These are phyloP conservation scores for Platynereis dumerilii DNA, from an alignment of 2,888 invertebrate species.

Conservation along the genomic window DNA sequence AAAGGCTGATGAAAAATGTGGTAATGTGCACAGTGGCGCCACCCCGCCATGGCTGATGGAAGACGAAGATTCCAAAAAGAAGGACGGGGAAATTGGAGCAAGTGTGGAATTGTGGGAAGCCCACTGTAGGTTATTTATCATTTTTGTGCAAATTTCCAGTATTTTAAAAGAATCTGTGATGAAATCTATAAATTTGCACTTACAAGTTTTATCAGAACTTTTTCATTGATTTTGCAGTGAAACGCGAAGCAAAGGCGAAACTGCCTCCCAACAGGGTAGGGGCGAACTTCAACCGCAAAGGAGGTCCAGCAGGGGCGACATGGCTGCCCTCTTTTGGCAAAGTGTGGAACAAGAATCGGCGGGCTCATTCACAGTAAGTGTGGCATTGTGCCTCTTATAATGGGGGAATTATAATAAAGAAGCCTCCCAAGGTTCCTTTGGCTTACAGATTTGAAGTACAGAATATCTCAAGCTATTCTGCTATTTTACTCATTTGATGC, in stretches of 20 bases:
- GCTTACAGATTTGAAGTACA: too few species aligned
- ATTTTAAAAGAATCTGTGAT: neutral
- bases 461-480: too few species aligned
- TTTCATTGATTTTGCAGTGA: conserved; percentile 46
- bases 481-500: too few species aligned
- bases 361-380: conserved; percentile 38
- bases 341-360: conserved; percentile 53
- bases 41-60: conserved; percentile 47
- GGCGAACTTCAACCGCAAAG: conserved; percentile 48
- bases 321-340: conserved; percentile 58
- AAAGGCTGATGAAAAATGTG: conserved; percentile 29
- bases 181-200: neutral
- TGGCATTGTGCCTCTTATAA: too few species aligned
- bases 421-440: too few species aligned
- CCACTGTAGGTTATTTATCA: conserved; percentile 41
- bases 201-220: too few species aligned
- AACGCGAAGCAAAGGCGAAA: conserved; percentile 46
- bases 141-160: neutral
- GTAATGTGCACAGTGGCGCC: conserved; percentile 48
- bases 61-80: conserved; percentile 22
- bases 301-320: conserved; percentile 29
- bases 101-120: conserved; percentile 42
- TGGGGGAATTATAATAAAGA: too few species aligned
- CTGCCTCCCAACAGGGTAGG: conserved; percentile 51
- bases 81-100: conserved; percentile 44